These are phyloP conservation scores for Octonoba sinensis DNA, from an alignment of 2,888 invertebrate species.

Conservation along the genomic window DNA sequence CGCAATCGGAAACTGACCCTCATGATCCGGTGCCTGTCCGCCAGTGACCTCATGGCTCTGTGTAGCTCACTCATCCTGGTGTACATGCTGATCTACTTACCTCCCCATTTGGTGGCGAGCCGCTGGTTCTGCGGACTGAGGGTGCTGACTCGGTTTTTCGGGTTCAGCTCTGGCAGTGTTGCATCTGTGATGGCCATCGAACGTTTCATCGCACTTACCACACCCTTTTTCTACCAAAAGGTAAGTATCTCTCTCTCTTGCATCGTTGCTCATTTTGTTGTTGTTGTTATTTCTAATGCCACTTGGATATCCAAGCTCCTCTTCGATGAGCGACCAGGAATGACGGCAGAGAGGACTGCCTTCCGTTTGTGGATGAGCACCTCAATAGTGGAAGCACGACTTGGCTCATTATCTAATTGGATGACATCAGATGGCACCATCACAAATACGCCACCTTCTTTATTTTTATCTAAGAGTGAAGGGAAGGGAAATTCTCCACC, in stretches of 20 bases:
- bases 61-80: conserved; percentile 83
- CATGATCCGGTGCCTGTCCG: conserved; percentile 82
- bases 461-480: too few species aligned
- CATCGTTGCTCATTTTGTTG: too few species aligned
- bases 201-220: conserved; percentile 86
- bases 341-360: too few species aligned
- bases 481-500: too few species aligned
- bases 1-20: conserved; percentile 84
- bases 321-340: too few species aligned
- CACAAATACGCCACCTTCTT: too few species aligned
- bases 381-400: too few species aligned
- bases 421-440: background rate
- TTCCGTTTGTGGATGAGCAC: too few species aligned
- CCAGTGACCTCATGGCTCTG: conserved; percentile 84
- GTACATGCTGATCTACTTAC: conserved; percentile 74
- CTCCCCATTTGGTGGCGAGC: conserved; percentile 71
- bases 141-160: conserved; percentile 84
- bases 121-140: conserved; percentile 78
- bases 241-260: too few species aligned
- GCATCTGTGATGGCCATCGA: conserved; percentile 90
- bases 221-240: conserved; percentile 90
- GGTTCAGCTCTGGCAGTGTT: conserved; percentile 87
- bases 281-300: too few species aligned
- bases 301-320: too few species aligned
- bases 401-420: too few species aligned